Evolutionary conservation across 2,113 vertebrate genomes (phyloP).

Genomic region (Ciconia boyciana): DNA sequence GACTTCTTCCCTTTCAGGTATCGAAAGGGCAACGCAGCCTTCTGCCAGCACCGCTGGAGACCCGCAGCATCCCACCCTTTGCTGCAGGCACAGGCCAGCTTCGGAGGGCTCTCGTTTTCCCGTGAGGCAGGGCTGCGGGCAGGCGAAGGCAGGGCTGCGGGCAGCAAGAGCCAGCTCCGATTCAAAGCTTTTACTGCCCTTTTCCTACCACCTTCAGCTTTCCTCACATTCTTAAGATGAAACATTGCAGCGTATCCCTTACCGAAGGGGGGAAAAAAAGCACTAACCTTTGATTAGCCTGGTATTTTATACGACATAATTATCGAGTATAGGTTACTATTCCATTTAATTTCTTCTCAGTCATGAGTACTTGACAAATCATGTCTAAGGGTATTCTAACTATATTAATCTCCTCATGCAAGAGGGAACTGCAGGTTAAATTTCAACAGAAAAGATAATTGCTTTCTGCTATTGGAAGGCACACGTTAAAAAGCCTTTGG

Average conservation of each 20-base stretch:
- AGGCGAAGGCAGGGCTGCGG: no score
- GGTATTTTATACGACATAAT: neutral
- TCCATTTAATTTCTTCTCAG: neutral
- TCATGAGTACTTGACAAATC: neutral
- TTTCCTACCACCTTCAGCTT: neutral
- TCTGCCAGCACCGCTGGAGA: neutral
- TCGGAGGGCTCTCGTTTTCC: neutral
- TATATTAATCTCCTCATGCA: neutral
- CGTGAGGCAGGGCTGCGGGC: neutral
- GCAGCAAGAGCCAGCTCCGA: neutral
- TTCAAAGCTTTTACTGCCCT: neutral
- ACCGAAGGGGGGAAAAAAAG: neutral
- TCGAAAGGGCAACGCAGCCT: neutral
- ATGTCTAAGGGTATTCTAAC: neutral
- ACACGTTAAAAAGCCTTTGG: neutral
- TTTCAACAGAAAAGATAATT: slow-evolving; percentile 14
- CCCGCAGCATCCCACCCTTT: neutral
- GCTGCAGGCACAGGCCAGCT: neutral
- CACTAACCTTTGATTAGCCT: neutral
- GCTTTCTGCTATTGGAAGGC: neutral
- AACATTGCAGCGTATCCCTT: neutral
- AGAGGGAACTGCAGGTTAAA: slow-evolving; percentile 31
- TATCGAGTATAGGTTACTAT: neutral
- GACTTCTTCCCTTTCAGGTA: neutral
- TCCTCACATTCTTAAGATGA: neutral